Percentiles rank a stretch among this genome's conserved stretches.
Evolutionary conservation across 2,888 invertebrate genomes (phyloP).

Genomic region (Eristalis tenax): DNA sequence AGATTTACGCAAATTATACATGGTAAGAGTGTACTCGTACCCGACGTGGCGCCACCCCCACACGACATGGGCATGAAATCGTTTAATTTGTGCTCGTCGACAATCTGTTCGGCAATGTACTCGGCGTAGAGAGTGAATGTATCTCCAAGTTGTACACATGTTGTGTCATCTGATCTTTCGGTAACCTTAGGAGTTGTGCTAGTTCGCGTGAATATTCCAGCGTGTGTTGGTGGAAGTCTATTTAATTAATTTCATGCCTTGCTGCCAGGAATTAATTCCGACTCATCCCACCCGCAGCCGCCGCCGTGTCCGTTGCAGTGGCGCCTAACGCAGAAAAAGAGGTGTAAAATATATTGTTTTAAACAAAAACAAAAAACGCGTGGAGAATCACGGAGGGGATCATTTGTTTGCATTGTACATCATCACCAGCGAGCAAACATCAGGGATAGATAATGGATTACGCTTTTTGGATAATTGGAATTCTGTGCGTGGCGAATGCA

Average conservation of each 20-base stretch:
- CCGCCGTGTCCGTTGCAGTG: conserved; percentile 23
- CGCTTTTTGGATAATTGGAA: conserved; percentile 75
- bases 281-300: conserved; percentile 37
- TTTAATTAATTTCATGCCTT: conserved; percentile 48
- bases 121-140: conserved; percentile 5
- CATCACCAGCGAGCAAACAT: conserved; percentile 45
- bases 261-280: conserved; percentile 1
- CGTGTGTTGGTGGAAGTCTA: conserved; percentile 39
- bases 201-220: conserved; percentile 27
- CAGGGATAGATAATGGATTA: conserved; percentile 78
- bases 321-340: not conserved
- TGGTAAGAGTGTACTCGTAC: conserved; percentile 43
- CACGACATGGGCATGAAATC: conserved; percentile 36
- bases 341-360: not conserved
- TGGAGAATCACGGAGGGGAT: not conserved
- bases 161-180: conserved; percentile 48
- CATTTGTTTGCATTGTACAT: conserved; percentile 24
- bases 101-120: conserved; percentile 27
- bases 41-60: not conserved
- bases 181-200: conserved; percentile 49
- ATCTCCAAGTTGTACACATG: conserved; percentile 22
- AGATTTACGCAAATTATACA: conserved; percentile 56
- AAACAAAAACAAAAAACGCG: not conserved
- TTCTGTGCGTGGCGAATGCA: conserved; percentile 75
- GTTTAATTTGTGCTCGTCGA: conserved; percentile 52